A percentile compares a stretch with the other conserved stretches of the same genome.
Evolutionary conservation across 1,140 invertebrate species (phyloP).

Genomic region (Drosophila cardini): DNA sequence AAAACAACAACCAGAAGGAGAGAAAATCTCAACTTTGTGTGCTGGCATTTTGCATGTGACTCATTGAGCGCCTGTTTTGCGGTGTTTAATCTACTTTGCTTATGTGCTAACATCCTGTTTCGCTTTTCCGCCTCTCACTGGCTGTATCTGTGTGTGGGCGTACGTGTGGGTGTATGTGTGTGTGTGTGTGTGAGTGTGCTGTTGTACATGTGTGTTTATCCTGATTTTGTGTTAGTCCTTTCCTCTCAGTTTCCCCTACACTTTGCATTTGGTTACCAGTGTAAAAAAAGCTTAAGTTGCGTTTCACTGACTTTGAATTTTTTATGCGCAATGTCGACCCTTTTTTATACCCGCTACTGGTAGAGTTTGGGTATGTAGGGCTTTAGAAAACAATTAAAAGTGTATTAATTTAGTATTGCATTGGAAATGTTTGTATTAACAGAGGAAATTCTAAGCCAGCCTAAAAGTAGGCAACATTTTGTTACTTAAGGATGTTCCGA

Average conservation of each 20-base stretch:
- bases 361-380: neutral
- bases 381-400: too few relatives aligned
- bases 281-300: slow-evolving; percentile 81
- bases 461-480: too few relatives aligned
- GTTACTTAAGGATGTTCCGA: too few relatives aligned
- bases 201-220: slow-evolving; percentile 81
- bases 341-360: slow-evolving; percentile 30
- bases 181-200: slow-evolving; percentile 28
- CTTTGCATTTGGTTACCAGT: slow-evolving; percentile 47
- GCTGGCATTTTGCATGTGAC: slow-evolving; percentile 71
- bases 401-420: too few relatives aligned
- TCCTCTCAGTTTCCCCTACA: neutral
- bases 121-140: slow-evolving; percentile 24
- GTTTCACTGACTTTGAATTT: slow-evolving; percentile 82
- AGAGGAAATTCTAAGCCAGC: too few relatives aligned
- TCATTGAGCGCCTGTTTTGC: slow-evolving; percentile 80
- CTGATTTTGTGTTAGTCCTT: slow-evolving; percentile 65
- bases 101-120: slow-evolving; percentile 67
- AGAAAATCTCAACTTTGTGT: slow-evolving; percentile 44
- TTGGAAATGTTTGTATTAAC: too few relatives aligned
- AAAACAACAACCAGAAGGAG: neutral
- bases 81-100: slow-evolving; percentile 82
- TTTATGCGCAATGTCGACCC: slow-evolving; percentile 74
- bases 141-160: neutral
- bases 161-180: slow-evolving; percentile 18